Base-by-base conservation (phyloP, 2,888 invertebrate genomes). In the Drosophila neotestacea region DNA sequence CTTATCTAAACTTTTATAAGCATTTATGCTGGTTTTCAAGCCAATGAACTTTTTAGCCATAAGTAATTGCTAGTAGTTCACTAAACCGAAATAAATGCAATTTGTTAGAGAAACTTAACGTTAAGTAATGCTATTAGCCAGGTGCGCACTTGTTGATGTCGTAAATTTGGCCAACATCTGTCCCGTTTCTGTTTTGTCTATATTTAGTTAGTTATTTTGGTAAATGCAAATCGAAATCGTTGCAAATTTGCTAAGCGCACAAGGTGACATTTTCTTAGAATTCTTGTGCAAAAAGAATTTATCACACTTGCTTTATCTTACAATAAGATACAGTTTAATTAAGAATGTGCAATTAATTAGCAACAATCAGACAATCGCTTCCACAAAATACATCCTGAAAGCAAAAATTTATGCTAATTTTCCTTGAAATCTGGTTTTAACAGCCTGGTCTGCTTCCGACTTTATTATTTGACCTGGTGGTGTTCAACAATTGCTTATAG, bases 191-290 rank as follows among this genome's bases (percentile, higher is more conserved):
- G 39, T 56, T 60, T 67, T 55, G 34, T 47, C 51, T 69, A 47
- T 41, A 60, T 56, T 64, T 64, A 52, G 32, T 42, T 42, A 9
- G 30, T 70, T 73, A 48, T 58, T 74, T 70, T 64, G 13, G 41
- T 56, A 6, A 60, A 22, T 39, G 34, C 39, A 38, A 38, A 62
- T 28, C 42, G n/a, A n/a, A 59, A 50, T 55, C 22, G 46, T 28
- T 58, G 58, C 51, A 58, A 63, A 64, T 59, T 60, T 42, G 51
- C 11, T 38, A 50, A 58, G 65, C 50, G 32, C 55, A 36, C 61
- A 64, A 60, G 61, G 54, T 63, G 77, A 63, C 77, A 65, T 65
- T 66, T 70, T 71, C 61, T 54, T 46, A 47, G 50, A 61, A 62
- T 74, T 74, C 65, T 30, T 67, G 6, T 42, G 11, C 28, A 44